Percentiles rank a stretch among this genome's conserved stretches.
Evolutionary conservation across 1,140 invertebrate species (phyloP).

Genomic region (Drosophila willistoni): DNA sequence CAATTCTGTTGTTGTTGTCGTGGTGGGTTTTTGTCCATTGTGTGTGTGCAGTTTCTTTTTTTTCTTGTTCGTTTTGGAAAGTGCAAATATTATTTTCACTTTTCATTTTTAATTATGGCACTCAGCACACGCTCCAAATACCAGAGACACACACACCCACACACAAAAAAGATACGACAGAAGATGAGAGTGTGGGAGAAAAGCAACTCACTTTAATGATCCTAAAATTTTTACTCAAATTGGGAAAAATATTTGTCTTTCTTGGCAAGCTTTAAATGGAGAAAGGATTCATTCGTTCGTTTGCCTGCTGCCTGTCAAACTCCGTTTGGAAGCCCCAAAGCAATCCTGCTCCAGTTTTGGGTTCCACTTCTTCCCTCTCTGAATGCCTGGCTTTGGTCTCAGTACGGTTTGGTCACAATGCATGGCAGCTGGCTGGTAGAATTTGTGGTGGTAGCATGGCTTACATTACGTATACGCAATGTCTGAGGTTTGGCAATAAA

Average conservation of each 20-base stretch:
- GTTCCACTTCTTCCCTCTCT: not conserved
- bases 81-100: constrained; percentile 73
- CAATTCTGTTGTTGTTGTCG: constrained; percentile 36
- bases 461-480: constrained; percentile 77
- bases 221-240: not conserved
- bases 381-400: not conserved
- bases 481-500: constrained; percentile 79
- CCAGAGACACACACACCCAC: constrained; percentile 42
- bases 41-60: constrained; percentile 6
- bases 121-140: constrained; percentile 71
- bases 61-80: constrained; percentile 32
- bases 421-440: constrained; percentile 64
- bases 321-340: constrained; percentile 42
- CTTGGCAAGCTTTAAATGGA: constrained; percentile 2
- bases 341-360: constrained; percentile 26
- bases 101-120: constrained; percentile 74
- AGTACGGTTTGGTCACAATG: constrained; percentile 35
- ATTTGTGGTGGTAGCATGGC: constrained; percentile 66
- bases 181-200: not conserved
- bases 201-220: not conserved
- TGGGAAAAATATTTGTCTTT: not conserved
- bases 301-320: constrained; percentile 33
- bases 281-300: not conserved
- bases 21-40: constrained; percentile 32
- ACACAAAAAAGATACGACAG: not conserved